Evolutionary conservation across 2,113 vertebrate species (phyloP).

Genomic region (Antigone vipio): DNA sequence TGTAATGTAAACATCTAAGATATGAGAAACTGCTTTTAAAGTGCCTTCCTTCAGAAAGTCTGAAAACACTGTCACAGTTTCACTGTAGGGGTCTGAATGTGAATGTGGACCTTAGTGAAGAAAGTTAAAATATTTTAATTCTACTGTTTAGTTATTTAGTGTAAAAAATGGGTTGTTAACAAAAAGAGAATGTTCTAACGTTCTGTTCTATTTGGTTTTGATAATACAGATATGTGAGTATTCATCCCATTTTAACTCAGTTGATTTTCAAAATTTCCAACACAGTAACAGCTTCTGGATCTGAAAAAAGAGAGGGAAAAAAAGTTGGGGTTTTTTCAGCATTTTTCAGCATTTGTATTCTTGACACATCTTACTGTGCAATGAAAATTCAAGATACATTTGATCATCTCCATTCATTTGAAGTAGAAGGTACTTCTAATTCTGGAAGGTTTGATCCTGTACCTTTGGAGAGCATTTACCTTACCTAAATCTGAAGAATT

Average conservation of each 20-base stretch:
- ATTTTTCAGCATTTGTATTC: not conserved
- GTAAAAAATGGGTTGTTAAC: too few species aligned
- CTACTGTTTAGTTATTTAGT: too few species aligned
- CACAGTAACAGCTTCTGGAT: not conserved
- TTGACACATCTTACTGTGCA: not conserved
- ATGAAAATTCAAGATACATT: not conserved
- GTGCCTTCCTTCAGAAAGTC: not conserved
- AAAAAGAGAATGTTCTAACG: not conserved
- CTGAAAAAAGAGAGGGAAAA: not conserved
- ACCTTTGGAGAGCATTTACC: not conserved
- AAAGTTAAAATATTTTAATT: too few species aligned
- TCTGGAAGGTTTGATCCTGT: not conserved
- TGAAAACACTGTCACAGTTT: not conserved
- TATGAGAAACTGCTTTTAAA: not conserved
- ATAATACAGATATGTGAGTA: not conserved
- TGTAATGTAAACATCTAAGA: not conserved
- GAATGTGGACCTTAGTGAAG: not conserved
- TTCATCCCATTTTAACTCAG: not conserved
- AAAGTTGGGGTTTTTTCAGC: rapidly evolving
- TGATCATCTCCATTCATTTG: not conserved
- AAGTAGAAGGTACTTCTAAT: not conserved
- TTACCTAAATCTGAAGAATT: slow-evolving; percentile 35
- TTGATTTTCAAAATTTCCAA: not conserved
- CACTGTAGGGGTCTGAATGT: not conserved
- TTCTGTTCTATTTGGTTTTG: not conserved